Percentiles rank a stretch among this genome's conserved stretches.
Conservation (phyloP, 2,113 vertebrate species). For the Lonchura striata region DNA sequence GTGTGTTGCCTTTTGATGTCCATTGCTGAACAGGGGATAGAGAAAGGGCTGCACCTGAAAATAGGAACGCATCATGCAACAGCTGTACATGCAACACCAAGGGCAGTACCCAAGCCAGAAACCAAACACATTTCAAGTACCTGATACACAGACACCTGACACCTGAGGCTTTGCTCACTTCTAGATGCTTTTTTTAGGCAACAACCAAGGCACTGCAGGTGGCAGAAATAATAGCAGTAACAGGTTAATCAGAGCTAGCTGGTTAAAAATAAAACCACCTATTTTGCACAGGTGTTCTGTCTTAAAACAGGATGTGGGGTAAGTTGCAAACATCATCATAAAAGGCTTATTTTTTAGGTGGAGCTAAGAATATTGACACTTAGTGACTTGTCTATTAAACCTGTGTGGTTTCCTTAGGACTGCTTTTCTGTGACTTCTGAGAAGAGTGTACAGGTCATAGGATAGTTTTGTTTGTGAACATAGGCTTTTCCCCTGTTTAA, state of each 20-base stretch:
- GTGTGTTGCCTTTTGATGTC: neutral
- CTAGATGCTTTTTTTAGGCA: neutral
- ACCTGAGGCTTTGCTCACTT: neutral
- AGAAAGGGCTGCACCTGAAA: neutral
- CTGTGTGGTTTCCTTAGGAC: slow-evolving; percentile 52
- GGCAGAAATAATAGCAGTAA: neutral
- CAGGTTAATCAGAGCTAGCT: neutral
- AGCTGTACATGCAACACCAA: neutral
- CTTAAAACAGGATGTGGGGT: slow-evolving; percentile 60
- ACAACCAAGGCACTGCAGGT: neutral
- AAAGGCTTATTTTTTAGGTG: neutral
- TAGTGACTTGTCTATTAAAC: neutral
- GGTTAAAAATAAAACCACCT: slow-evolving; percentile 27
- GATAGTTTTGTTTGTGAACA: neutral
- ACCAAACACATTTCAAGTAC: neutral
- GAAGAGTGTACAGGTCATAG: neutral
- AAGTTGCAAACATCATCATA: neutral
- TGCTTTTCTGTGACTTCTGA: slow-evolving; percentile 13
- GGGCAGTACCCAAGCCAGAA: neutral
- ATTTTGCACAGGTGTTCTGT: neutral
- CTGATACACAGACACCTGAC: neutral
- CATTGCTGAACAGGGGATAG: neutral
- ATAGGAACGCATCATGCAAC: neutral
- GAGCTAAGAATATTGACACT: neutral
- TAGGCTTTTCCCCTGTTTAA: neutral